Evolutionary conservation across 2,888 invertebrate genomes (phyloP).

Genomic region (Clitarchus hookeri): DNA sequence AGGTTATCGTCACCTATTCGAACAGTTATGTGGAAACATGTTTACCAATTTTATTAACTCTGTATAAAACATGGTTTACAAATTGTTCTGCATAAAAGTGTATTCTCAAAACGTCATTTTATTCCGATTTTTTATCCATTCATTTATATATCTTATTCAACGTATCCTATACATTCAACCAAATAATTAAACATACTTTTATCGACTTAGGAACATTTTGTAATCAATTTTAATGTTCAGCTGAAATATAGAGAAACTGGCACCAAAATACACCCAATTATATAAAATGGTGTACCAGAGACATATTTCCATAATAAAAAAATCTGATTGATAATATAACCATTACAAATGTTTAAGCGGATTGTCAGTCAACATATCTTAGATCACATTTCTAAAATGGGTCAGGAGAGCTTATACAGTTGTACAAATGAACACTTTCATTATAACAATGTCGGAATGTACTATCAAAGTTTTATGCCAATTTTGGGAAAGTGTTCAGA

Average conservation of each 20-base stretch:
- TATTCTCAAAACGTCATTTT: background rate
- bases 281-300: background rate
- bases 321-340: background rate
- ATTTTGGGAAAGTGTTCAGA: no score
- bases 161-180: background rate
- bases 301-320: background rate
- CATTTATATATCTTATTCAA: background rate
- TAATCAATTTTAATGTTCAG: background rate
- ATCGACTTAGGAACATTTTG: background rate
- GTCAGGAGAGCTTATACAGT: background rate
- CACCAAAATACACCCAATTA: background rate
- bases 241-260: background rate
- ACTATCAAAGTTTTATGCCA: background rate
- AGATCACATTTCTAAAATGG: slow-evolving; percentile 1
- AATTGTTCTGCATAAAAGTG: background rate
- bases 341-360: background rate
- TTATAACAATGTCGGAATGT: background rate
- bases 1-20: background rate
- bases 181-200: background rate
- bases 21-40: background rate
- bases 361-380: slow-evolving; percentile 9
- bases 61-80: background rate
- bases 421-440: background rate
- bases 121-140: background rate
- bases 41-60: background rate